These are phyloP conservation scores for Antheraea assamensis DNA, from an alignment of 2,888 invertebrate species.

Conservation along the genomic window DNA sequence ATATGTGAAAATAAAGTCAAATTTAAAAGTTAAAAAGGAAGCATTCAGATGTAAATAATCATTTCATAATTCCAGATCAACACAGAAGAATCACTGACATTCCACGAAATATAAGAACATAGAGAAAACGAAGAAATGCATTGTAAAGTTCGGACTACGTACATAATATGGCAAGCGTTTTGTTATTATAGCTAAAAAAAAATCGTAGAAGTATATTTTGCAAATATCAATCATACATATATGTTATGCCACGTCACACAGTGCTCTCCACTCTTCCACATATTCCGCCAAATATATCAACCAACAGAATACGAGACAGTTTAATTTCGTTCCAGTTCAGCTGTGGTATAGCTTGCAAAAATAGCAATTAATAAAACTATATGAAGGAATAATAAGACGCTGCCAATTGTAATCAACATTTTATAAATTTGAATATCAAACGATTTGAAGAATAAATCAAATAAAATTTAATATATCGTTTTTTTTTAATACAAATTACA, in stretches of 20 bases:
- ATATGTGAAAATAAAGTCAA: too few species aligned
- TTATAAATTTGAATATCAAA: neutral
- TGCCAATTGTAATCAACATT: neutral
- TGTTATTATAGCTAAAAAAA: neutral
- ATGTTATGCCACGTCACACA: too few species aligned
- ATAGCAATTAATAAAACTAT: neutral
- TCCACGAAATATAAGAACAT: neutral
- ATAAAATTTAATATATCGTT: neutral
- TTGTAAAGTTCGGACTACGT: neutral
- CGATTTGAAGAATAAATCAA: neutral
- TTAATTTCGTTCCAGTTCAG: neutral
- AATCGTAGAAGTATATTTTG: neutral
- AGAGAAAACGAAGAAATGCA: neutral
- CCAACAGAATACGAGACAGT: neutral
- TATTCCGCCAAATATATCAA: neutral
- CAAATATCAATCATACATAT: neutral
- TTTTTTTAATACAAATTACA: neutral
- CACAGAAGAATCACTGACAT: neutral
- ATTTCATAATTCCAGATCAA: neutral
- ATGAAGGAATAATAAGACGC: neutral
- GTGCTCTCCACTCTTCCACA: neutral
- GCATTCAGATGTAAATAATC: neutral
- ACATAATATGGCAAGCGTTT: neutral
- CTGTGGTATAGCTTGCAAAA: neutral
- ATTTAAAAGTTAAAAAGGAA: neutral